These are phyloP conservation scores for Dromiciops gliroides DNA, from an alignment of 2,113 vertebrate genomes.

Conservation along the genomic window DNA sequence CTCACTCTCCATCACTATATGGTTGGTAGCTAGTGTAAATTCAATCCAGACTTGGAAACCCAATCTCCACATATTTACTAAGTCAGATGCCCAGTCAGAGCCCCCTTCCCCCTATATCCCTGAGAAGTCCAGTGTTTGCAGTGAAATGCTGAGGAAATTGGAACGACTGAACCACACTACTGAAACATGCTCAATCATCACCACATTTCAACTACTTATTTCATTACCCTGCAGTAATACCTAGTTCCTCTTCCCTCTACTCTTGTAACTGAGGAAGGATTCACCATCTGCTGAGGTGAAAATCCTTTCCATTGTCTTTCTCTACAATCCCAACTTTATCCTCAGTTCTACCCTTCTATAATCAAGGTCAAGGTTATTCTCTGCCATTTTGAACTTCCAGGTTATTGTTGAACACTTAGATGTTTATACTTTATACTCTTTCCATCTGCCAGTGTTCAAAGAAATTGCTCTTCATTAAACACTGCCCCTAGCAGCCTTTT, in stretches of 20 bases:
- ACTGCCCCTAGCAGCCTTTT: background rate
- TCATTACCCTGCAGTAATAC: background rate
- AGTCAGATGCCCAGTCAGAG: background rate
- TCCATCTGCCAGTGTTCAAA: background rate
- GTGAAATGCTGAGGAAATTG: background rate
- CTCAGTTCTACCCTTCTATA: background rate
- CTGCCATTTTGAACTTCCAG: background rate
- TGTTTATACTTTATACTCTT: background rate
- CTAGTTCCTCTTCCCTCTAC: background rate
- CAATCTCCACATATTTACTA: background rate
- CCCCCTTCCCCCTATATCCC: background rate
- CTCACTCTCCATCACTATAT: background rate
- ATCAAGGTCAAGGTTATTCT: background rate
- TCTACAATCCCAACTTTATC: background rate
- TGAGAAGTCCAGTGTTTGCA: background rate
- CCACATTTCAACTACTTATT: background rate
- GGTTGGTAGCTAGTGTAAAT: background rate
- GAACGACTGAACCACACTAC: background rate
- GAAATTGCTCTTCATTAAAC: background rate
- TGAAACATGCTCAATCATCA: background rate
- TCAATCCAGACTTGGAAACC: background rate
- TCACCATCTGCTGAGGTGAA: background rate
- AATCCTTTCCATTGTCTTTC: background rate
- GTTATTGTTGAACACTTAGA: background rate
- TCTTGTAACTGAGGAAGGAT: background rate